phyloP scores from a whole-genome alignment of 2,113 vertebrate species.

The Pipra filicauda region DNA sequence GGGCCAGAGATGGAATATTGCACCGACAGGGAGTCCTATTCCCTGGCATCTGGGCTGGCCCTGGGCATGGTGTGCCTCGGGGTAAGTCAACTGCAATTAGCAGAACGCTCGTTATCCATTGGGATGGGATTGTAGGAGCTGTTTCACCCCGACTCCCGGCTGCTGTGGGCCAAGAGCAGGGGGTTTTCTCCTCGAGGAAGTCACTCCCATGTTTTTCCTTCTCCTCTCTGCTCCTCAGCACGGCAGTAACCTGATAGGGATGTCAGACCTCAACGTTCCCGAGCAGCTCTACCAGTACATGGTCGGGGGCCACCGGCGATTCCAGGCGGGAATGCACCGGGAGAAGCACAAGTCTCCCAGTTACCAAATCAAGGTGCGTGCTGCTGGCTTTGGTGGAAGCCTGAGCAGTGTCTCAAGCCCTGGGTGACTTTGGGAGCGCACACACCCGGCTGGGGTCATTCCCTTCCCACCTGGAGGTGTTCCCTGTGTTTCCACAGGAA shows the following conservation, averaged over 20 bases:
- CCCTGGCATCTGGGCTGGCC: constrained; percentile 91
- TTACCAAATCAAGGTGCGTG: constrained; percentile 92
- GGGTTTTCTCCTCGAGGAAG: not conserved
- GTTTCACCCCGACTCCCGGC: not conserved
- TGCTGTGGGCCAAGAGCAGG: not conserved
- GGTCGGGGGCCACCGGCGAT: constrained; percentile 94
- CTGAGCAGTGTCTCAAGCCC: not conserved
- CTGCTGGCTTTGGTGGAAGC: not conserved
- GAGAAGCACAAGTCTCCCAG: constrained; percentile 98
- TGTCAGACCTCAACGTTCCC: constrained; percentile 96
- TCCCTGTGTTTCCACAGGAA: constrained; percentile 77
- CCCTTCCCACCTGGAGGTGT: not conserved
- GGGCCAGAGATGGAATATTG: constrained; percentile 99
- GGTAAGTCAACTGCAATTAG: constrained; percentile 73
- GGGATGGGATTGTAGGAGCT: not conserved
- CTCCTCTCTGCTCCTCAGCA: constrained; percentile 73
- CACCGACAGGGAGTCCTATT: constrained; percentile 96
- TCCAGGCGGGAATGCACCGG: constrained; percentile 87
- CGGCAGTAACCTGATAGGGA: constrained; percentile 96
- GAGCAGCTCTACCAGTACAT: constrained; percentile 99
- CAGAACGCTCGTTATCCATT: not conserved
- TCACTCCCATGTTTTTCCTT: not conserved
- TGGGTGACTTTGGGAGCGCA: fast-evolving
- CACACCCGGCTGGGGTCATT: not conserved
- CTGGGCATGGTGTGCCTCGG: constrained; percentile 98